Conservation (phyloP, 2,113 vertebrate species). For the Carassius gibelio region DNA sequence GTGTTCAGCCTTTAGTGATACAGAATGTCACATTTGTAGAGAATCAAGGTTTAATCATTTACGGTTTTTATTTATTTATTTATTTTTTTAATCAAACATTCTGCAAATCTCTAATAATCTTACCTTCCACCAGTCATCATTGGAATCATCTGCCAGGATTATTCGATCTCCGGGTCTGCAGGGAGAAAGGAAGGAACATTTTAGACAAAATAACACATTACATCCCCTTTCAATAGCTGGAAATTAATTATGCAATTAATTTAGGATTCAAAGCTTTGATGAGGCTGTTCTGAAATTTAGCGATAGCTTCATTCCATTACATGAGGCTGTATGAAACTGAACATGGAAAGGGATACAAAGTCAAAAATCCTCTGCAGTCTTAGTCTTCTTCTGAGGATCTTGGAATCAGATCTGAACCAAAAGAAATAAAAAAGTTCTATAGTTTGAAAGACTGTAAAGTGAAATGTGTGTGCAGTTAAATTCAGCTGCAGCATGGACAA, state of each 20-base stretch:
- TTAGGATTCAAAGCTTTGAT: constrained; percentile 10
- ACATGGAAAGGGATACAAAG: neutral
- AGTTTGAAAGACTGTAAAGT: constrained; percentile 21
- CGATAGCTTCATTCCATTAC: neutral
- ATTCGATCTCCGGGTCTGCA: constrained; percentile 92
- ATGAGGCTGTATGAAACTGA: neutral
- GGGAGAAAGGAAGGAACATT: constrained; percentile 42
- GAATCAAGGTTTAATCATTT: neutral
- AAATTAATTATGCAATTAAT: neutral
- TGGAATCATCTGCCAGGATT: constrained; percentile 89
- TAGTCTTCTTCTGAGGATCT: constrained; percentile 36
- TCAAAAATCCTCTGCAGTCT: neutral
- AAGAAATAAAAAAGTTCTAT: constrained; percentile 49
- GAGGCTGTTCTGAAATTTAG: neutral
- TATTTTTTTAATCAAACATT: neutral
- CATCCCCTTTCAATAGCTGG: neutral
- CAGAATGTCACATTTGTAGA: neutral
- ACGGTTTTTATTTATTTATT: neutral
- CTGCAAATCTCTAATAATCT: neutral
- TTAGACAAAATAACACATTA: neutral
- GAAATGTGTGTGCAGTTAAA: neutral
- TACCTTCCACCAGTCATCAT: constrained; percentile 99
- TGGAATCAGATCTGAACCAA: constrained; percentile 57
- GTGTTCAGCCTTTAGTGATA: neutral
- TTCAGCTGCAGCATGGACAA: neutral